Evolutionary conservation across 2,113 vertebrate species (phyloP).

Genomic region (Callipepla squamata): DNA sequence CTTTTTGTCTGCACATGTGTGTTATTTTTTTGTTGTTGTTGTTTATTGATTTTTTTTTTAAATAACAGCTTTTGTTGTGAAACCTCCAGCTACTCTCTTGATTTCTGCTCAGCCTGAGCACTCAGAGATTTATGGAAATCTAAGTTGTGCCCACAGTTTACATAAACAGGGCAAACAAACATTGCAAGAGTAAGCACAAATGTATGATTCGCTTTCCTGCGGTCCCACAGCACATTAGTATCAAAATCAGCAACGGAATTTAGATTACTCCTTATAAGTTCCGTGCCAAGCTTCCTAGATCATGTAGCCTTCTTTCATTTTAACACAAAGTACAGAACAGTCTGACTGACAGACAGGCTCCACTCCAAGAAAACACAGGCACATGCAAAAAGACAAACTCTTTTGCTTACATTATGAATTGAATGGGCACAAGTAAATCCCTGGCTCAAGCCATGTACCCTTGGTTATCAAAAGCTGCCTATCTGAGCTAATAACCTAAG

Average conservation of each 20-base stretch:
- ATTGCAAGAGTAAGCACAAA: neutral
- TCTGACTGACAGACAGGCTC: neutral
- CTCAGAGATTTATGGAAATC: neutral
- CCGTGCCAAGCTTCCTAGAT: neutral
- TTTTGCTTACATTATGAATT: neutral
- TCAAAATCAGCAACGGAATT: neutral
- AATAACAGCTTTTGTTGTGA: neutral
- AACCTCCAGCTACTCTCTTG: neutral
- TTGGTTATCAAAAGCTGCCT: neutral
- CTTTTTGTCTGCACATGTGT: too few species aligned
- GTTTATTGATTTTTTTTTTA: neutral
- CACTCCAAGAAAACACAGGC: neutral
- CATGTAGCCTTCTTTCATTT: neutral
- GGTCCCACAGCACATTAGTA: neutral
- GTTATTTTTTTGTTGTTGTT: neutral
- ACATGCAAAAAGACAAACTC: neutral
- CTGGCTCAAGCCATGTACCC: neutral
- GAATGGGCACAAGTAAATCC: neutral
- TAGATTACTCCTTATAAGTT: neutral
- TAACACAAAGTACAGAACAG: neutral
- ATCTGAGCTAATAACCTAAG: neutral
- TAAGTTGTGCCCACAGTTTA: neutral
- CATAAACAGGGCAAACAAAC: neutral
- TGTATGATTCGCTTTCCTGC: neutral
- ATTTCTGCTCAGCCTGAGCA: neutral